Base-by-base conservation (phyloP, 1,140 invertebrate genomes). In the Drosophila littoralis region DNA sequence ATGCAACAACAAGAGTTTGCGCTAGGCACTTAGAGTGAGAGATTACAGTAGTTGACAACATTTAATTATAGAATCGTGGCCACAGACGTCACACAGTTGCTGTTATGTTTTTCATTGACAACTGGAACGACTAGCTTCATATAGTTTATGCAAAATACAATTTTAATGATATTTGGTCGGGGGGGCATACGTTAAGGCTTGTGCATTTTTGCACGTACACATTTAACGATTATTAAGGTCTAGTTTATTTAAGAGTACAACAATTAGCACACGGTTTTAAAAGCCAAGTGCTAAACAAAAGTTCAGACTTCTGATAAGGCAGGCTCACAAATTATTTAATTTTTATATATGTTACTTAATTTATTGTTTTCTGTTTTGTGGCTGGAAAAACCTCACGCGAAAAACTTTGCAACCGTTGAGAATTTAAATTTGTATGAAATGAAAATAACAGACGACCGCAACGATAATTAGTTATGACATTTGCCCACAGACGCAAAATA, bases 151-250 rank as follows among this genome's bases (percentile, higher is more conserved):
- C 45, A 73, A 73, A 59, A 22, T 67, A 46, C 46, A 52, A 45
- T 60, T 51, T 55, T 64, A 79, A 67, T 75, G n/a, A 45, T 35
- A 59, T 33, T 58, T 35, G 35, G 46, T 15, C 17, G 28, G 32
- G 7, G 28, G 32, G 7, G 51, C 35, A 40, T 54, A 52, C 48
- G 35, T 28, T 52, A 35, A 72, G 63, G 77, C 63, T 76, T 54
- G 51, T 52, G 70, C 79, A 82, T 73, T 82, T 88, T 64, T 60
- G 82, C 82, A 86, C 82, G 82, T 86, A 86, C 58, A n/a, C 70
- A 61, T 42, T 33, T 28, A 42, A 50, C 15, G 59, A 40, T 42
- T 58, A 58, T 46, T 60, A 40, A 51, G 33, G 4, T 40, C 35
- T 12, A 64, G n/a, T 46, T 40, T 12, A 8, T 12, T 42, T 35